Evolutionary conservation across 1,140 invertebrate genomes (phyloP), one percentile per base, ranked within the genome.

Genomic region (Coptotermes formosanus): DNA sequence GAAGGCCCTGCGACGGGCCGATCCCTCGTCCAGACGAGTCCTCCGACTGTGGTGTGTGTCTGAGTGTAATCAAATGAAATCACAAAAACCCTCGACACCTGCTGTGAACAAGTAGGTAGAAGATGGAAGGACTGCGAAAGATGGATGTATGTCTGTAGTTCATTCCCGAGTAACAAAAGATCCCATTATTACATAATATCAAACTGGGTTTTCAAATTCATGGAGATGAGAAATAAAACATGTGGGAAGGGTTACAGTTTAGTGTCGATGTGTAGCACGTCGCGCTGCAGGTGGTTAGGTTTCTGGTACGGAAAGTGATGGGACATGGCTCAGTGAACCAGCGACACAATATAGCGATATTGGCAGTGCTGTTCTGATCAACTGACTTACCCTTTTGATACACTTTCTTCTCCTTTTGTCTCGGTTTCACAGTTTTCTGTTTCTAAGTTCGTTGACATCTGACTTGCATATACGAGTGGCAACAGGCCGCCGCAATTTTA

Each of bases 381-480:
- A 7, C 6, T 75, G n/a, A 75, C n/a, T 75, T 75, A 25, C 64
- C n/a, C 19, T 75, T 55, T 30, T 75, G 64, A 75, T 75, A 75
- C 64, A 75, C 64, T 75, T 75, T 75, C 64, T 75, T 75, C 25
- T 75, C n/a, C 64, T 30, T 75, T 75, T 75, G 64, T 75, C 64
- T 75, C 64, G 64, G 64, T 75, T 75, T 16, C 52, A 55, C 14
- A 55, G 52, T 55, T 55, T 38, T 75, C 64, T 75, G 64, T 30
- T 75, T 2, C n/a, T n/a, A 25, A n/a, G 25, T 75, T 75, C 25
- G 25, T 75, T 75, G 64, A 16, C 64, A 30, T 75, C 14, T 75
- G 64, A 30, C 64, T 25, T 75, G n/a, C 25, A n/a, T 75, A 8
- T 75, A 30, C 9, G 64, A 75, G 64, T 30, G 64, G 25, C 64